phyloP scores from a whole-genome alignment of 1,140 invertebrate genomes.

The Pinna nobilis region DNA sequence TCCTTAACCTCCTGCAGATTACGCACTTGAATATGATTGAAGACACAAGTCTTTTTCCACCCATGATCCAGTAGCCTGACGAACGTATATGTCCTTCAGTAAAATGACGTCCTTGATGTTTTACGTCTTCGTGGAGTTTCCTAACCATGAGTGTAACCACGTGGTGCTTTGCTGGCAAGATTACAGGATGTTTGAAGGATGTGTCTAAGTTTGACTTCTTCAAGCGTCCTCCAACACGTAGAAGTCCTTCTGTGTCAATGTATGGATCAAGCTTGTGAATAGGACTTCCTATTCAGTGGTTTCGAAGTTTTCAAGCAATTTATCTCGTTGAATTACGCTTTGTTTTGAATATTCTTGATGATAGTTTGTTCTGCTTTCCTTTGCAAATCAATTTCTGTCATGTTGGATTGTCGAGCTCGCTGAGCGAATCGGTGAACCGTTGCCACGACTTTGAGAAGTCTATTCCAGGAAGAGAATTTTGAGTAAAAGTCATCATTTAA shows the following conservation, averaged over 20 bases:
- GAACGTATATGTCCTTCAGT: conserved; percentile 28
- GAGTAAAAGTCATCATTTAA: background rate
- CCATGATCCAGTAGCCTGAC: conserved; percentile 36
- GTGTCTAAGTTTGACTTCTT: background rate
- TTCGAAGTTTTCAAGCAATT: background rate
- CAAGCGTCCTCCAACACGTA: conserved; percentile 14
- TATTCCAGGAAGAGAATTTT: no score
- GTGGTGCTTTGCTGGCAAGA: conserved; percentile 19
- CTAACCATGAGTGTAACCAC: background rate
- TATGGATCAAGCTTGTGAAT: background rate
- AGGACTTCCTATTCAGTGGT: background rate
- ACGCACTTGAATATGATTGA: conserved; percentile 15
- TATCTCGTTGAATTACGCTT: conserved; percentile 6
- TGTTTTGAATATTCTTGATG: background rate
- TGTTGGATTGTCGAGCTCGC: no score
- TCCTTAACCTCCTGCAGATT: conserved; percentile 8
- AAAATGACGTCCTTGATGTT: conserved; percentile 27
- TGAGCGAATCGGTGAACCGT: no score
- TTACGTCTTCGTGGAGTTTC: background rate
- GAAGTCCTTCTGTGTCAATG: background rate
- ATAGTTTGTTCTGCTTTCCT: background rate
- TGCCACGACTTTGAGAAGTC: background rate
- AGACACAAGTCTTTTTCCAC: conserved; percentile 4
- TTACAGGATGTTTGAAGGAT: background rate
- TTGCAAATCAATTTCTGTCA: no score